Base-by-base conservation (phyloP, 2,888 invertebrate species). In the Caenorhabditis macrosperma region DNA sequence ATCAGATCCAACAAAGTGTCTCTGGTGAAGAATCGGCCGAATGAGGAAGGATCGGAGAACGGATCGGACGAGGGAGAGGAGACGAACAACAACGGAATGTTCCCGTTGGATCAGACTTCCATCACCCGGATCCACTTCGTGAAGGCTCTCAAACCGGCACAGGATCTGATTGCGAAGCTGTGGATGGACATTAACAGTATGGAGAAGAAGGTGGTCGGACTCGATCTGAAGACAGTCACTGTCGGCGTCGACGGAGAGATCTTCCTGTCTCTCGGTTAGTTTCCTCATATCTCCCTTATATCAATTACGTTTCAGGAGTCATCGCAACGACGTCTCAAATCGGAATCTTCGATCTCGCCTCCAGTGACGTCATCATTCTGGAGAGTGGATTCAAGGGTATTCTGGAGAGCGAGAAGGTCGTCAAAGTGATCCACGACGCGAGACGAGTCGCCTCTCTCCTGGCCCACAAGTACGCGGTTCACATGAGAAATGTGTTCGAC, bases 191-290 rank as follows among this genome's bases (percentile, higher is more conserved):
- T 88, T 9, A 84, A 86, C 69, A 72, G 78, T 12, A 74, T 81
- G 76, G 82, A 82, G 15, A 82, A 80, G 54, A 84, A 87, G n/a
- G 87, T 91, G 7, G 93, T 96, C 24, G 95, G 95, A 0, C 94
- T 96, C 89, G 96, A 96, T 91, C 95, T 95, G 88, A 96, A 97
- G 92, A 96, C 96, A 17, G 95, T 96, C 66, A 96, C 96, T 91
- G 93, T 96, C 78, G 96, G 96, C 24, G 82, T 82, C 7, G 82
- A 83, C 24, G 92, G 94, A 1, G 95, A 95, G 66, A 96, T 96
- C 90, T 94, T 95, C 86, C 92, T 96, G 80, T 96, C 96, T 2
- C 92, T 96, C 57, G 79, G n/a, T n/a, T n/a, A n/a, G n/a, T n/a
- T n/a, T n/a, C n/a, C n/a, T n/a, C n/a, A n/a, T n/a, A n/a, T n/a